Evolutionary conservation across 2,888 invertebrate genomes (phyloP).

Genomic region (Polyploca ridens): DNA sequence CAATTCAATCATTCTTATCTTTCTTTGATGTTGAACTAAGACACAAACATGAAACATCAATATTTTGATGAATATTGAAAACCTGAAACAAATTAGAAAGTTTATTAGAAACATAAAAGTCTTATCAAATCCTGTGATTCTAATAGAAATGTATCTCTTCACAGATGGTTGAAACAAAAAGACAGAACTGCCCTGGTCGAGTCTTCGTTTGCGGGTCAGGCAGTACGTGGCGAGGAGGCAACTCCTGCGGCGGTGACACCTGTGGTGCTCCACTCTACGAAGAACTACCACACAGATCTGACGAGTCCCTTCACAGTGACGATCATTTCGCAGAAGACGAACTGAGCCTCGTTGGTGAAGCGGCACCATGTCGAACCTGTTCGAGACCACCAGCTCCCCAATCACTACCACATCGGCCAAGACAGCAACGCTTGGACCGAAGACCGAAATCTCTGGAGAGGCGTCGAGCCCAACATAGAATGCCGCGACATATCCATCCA

Average conservation of each 20-base stretch:
- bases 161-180: conserved; percentile 90
- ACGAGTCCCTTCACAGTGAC: conserved; percentile 87
- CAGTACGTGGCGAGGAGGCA: conserved; percentile 84
- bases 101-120: too few relatives aligned
- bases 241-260: conserved; percentile 69
- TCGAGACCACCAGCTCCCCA: conserved; percentile 80
- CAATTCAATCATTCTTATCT: background rate
- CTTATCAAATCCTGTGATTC: conserved; percentile 1
- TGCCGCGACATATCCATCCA: conserved; percentile 84
- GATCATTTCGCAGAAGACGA: conserved; percentile 95
- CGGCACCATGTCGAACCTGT: conserved; percentile 76
- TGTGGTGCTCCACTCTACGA: conserved; percentile 91
- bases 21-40: background rate
- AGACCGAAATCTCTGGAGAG: conserved; percentile 83
- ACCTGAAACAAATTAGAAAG: too few relatives aligned
- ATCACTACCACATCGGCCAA: conserved; percentile 84
- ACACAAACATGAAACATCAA: background rate
- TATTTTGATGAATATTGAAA: too few relatives aligned
- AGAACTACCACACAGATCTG: conserved; percentile 88
- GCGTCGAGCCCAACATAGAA: conserved; percentile 74
- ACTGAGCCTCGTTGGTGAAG: conserved; percentile 83
- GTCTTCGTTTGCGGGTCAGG: conserved; percentile 88
- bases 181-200: conserved; percentile 83
- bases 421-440: conserved; percentile 85
- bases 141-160: conserved; percentile 47